These are phyloP conservation scores for Thamnaconus septentrionalis DNA, from an alignment of 2,113 vertebrate genomes.

Conservation along the genomic window DNA sequence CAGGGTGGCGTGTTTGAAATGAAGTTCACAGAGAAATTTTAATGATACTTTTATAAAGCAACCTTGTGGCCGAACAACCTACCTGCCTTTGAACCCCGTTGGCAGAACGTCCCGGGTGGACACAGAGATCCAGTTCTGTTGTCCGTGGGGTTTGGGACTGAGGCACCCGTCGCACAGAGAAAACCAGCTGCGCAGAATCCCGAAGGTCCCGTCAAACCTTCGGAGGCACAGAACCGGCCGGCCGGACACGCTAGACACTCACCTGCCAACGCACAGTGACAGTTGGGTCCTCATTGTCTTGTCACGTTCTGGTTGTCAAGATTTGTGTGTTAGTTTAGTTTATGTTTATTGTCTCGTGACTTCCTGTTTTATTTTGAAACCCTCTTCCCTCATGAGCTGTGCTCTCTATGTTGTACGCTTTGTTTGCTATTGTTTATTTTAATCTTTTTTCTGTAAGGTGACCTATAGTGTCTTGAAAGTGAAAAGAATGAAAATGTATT, in stretches of 20 bases:
- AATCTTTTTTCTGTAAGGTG: too few species aligned
- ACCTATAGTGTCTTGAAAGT: too few species aligned
- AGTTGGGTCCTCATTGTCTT: neutral
- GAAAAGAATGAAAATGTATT: too few species aligned
- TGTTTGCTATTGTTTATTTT: too few species aligned
- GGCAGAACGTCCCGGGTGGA: slow-evolving; percentile 76
- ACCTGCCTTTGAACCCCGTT: slow-evolving; percentile 62
- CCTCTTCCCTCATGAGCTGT: too few species aligned
- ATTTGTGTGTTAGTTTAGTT: too few species aligned
- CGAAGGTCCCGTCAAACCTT: slow-evolving; percentile 76
- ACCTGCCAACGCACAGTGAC: slow-evolving; percentile 60
- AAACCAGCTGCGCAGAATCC: slow-evolving; percentile 76
- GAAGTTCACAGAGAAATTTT: neutral
- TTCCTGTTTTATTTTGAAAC: too few species aligned
- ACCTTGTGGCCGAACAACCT: neutral
- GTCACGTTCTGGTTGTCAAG: too few species aligned
- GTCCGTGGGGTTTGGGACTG: slow-evolving; percentile 76
- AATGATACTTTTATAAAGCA: neutral
- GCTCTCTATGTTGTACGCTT: too few species aligned
- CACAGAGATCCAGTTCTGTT: slow-evolving; percentile 76
- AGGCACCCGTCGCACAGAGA: slow-evolving; percentile 73
- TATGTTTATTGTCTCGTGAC: too few species aligned
- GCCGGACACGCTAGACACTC: slow-evolving; percentile 75
- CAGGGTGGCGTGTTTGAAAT: neutral
- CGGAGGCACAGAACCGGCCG: slow-evolving; percentile 77